Evolutionary conservation across 2,888 invertebrate genomes (phyloP), one percentile per base, ranked within the genome.

Genomic region (Morinoia aosen): DNA sequence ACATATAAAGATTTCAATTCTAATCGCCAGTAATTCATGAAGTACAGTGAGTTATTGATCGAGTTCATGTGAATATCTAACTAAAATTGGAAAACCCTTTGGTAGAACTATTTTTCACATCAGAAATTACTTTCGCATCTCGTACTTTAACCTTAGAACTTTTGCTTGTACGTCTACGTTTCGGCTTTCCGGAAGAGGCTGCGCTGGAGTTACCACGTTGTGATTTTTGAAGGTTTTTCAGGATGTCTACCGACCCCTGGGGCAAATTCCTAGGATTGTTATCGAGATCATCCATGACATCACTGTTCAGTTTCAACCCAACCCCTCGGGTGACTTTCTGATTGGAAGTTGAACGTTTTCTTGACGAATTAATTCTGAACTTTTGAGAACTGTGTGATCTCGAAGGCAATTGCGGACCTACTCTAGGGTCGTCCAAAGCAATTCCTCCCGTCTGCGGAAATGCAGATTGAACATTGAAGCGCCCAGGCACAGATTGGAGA

Each of bases 41-140:
- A 25, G 33, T 33, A 76, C 8, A 12, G 61, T 8, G 16, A 76
- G 25, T 25, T 76, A 76, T 16, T 33, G 16, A 10, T 33, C 25
- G 33, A 16, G 25, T 10, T 33, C 33, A 33, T 33, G 76, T 76
- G 3, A 19, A 90, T 39, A 48, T 90, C 16, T 40, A 90, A 40
- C 48, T 48, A 40, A 90, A 90, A 90, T 90, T 48, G 7, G 90
- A 90, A 90, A 90, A 90, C 19, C 90, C 90, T 90, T 90, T 90
- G 19, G 90, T 39, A 90, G 39, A 90, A 40, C 39, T 90, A 48
- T 40, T 19, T 90, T 10, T 48, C 14, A 16, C 5, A 90, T 90
- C 90, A 2, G 90, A 76, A 76, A 76, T 76, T 33, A 76, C 76
- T 76, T 76, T 76, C 76, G 33, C 76, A 16, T 76, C 76, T 76